A percentile compares a stretch with the other conserved stretches of the same genome.
These are phyloP conservation scores for Adelphocoris suturalis DNA, from an alignment of 2,888 invertebrate species.

Conservation along the genomic window DNA sequence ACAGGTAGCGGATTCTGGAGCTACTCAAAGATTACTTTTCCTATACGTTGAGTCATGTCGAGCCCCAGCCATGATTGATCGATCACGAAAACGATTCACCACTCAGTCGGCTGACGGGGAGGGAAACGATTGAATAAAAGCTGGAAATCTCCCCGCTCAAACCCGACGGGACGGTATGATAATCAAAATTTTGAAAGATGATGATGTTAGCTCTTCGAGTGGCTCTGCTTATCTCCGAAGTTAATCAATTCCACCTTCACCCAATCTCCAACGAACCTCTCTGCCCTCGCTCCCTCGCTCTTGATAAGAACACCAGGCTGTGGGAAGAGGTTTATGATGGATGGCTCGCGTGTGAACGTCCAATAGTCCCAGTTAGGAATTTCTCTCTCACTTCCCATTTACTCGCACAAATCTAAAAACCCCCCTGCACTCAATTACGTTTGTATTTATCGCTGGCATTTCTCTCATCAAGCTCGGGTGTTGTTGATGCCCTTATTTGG, in stretches of 20 bases:
- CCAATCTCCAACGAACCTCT: not conserved
- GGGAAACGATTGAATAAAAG: slow-evolving; percentile 12
- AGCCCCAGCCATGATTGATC: not conserved
- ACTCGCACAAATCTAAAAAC: slow-evolving; percentile 47
- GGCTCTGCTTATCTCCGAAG: not conserved
- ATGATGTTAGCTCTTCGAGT: not conserved
- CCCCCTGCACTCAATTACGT: slow-evolving; percentile 47
- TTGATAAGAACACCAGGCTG: slow-evolving; percentile 11
- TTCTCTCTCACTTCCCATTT: slow-evolving; percentile 33
- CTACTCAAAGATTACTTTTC: not conserved
- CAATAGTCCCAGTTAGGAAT: slow-evolving; percentile 51
- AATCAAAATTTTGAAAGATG: slow-evolving; percentile 39
- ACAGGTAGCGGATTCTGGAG: not conserved
- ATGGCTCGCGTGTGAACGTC: slow-evolving; percentile 56
- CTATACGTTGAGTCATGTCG: not conserved
- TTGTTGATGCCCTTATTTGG: not conserved
- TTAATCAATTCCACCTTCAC: slow-evolving; percentile 31
- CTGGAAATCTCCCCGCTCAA: slow-evolving; percentile 22
- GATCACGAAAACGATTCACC: not conserved
- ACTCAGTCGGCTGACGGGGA: not conserved
- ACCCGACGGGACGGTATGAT: not conserved
- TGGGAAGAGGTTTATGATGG: slow-evolving; percentile 58
- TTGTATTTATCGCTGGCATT: slow-evolving; percentile 43
- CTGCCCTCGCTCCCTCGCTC: not conserved
- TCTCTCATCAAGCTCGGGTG: not conserved